Evolutionary conservation across 2,888 invertebrate species (phyloP), one percentile per base, ranked within the genome.

Genomic region (Hyppa rectilinea): DNA sequence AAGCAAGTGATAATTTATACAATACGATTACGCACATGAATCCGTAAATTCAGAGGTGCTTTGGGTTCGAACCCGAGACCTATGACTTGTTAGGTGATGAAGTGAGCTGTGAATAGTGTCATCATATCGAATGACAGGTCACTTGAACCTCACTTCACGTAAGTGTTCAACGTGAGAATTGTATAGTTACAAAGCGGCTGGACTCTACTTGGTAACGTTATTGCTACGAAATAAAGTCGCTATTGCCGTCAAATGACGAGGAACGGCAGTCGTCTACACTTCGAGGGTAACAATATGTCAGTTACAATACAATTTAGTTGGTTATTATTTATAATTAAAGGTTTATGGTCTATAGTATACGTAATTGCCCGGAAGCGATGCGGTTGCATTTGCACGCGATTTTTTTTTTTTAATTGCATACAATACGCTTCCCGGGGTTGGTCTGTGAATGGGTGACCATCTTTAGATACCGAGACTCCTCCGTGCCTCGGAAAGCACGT

Each of bases 351-450:
- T 56, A 55, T 31, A 4, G 36, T 73, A 26, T 65, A 10, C n/a
- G n/a, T 31, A 65, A 56, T 36, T 45, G 10, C 2, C 3, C 40
- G 66, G 56, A 66, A 72, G 36, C 38, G 26, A 56, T 58, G 45
- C 14, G 17, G 34, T 66, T 58, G n/a, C 0, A 53, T 36, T 36
- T 40, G 58, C 58, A 59, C 14, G 45, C 52, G 0, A 40, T 31
- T 40, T 59, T 20, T 14, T 43, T 59, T 17, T n/a, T n/a, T n/a
- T n/a, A n/a, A n/a, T n/a, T n/a, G n/a, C n/a, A n/a, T n/a, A n/a
- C n/a, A n/a, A n/a, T n/a, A n/a, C n/a, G n/a, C n/a, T n/a, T n/a
- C n/a, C n/a, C n/a, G n/a, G n/a, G n/a, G n/a, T n/a, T n/a, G n/a
- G n/a, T n/a, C n/a, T n/a, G n/a, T n/a, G n/a, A n/a, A n/a, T n/a